Percentiles rank a stretch among this genome's conserved stretches.
Conservation (phyloP, 2,113 vertebrate genomes). For the Garra rufa region DNA sequence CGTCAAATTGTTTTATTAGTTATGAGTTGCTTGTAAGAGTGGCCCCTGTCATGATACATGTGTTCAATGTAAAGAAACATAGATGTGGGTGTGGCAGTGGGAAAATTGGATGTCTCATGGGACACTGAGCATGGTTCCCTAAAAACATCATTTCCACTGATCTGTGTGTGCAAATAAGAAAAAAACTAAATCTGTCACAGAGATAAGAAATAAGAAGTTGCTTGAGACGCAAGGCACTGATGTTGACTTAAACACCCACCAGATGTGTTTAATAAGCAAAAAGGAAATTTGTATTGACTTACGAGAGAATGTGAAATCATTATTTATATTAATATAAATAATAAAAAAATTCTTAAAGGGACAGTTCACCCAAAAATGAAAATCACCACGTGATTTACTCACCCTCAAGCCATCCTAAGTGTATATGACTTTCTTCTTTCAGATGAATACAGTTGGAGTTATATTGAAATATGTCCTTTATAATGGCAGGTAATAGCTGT, state of each 20-base stretch:
- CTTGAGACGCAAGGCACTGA: not conserved
- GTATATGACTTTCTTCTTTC: too few species aligned
- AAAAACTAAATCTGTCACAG: not conserved
- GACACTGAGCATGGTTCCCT: not conserved
- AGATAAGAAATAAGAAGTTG: not conserved
- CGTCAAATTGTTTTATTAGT: not conserved
- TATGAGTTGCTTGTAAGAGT: not conserved
- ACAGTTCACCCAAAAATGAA: too few species aligned
- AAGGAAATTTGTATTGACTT: not conserved
- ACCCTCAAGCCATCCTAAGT: too few species aligned
- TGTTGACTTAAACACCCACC: not conserved
- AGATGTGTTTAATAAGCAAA: conserved; percentile 1
- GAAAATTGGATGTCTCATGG: not conserved
- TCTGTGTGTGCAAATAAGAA: not conserved
- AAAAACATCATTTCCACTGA: not conserved
- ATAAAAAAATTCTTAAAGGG: too few species aligned
- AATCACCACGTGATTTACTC: too few species aligned
- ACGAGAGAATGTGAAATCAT: not conserved
- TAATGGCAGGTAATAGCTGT: too few species aligned
- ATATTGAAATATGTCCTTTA: too few species aligned
- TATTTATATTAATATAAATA: too few species aligned
- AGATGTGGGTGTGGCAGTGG: not conserved
- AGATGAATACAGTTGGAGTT: too few species aligned
- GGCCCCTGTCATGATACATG: not conserved
- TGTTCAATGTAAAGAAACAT: not conserved